A percentile compares a stretch with the other conserved stretches of the same genome.
Conservation (phyloP, 2,888 invertebrate genomes). For the Poecilobothrus nobilitatus region DNA sequence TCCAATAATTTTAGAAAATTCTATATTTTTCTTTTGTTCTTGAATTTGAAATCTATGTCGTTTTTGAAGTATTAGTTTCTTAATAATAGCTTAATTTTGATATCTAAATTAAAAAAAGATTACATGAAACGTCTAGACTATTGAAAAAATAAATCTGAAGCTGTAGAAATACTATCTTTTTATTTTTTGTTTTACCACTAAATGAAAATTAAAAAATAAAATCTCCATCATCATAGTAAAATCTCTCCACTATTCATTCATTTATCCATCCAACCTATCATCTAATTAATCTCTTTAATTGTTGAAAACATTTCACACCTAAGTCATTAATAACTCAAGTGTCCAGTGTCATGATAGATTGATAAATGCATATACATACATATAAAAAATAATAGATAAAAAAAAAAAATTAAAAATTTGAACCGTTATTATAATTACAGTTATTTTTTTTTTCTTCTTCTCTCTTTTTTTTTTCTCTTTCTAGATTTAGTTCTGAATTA, state of each 20-base stretch:
- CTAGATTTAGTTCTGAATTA: too few relatives aligned
- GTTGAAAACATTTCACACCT: constrained; percentile 6
- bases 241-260: not conserved
- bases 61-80: not conserved
- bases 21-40: too few relatives aligned
- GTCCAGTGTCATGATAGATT: not conserved
- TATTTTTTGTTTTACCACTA: too few relatives aligned
- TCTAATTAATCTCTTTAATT: constrained; percentile 5
- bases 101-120: too few relatives aligned
- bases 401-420: not conserved
- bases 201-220: too few relatives aligned
- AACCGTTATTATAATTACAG: too few relatives aligned
- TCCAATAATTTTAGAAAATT: too few relatives aligned
- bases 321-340: constrained; percentile 6
- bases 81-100: not conserved
- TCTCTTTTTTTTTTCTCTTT: too few relatives aligned
- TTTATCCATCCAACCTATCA: constrained; percentile 1
- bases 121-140: not conserved
- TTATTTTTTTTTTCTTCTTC: too few relatives aligned
- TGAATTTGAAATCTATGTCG: not conserved
- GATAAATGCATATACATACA: not conserved
- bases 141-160: too few relatives aligned
- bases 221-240: too few relatives aligned
- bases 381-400: not conserved
- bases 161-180: too few relatives aligned